Evolutionary conservation across 2,888 invertebrate genomes (phyloP), one percentile per base, ranked within the genome.

Genomic region (Drosophila subsilvestris): DNA sequence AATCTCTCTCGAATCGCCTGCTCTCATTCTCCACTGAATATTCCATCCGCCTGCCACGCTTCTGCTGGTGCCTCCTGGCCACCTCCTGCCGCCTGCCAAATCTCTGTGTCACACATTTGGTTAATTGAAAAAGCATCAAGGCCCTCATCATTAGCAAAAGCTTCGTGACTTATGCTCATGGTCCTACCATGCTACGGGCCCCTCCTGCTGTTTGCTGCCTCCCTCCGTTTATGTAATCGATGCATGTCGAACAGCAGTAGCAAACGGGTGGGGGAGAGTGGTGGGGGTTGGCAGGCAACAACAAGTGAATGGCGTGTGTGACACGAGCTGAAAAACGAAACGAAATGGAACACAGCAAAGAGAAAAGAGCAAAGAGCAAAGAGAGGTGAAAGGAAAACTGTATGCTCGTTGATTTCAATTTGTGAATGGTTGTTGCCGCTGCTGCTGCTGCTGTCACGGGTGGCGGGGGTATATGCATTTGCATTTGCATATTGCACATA

Each of bases 401-500:
- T 82, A 83, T 81, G 87, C 87, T 84, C 87, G 82, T 84, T 84
- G 87, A 85, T 84, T 84, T 87, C 82, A 87, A 84, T 84, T 84
- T 86, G 81, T 78, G 87, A 81, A 86, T 82, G 53, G 71, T 71
- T 61, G 10, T 48, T 61, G 29, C 37, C 71, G 56, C 62, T 55
- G 54, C 22, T 61, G 43, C 2, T 42, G 22, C 22, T 22, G 22
- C 22, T 22, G 22, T 22, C 4, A 4, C 2, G n/a, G 43, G 43
- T 42, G 12, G 12, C 0, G 4, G 32, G 29, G 78, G 54, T 47
- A 77, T 74, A 80, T 81, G 78, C 83, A 86, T 69, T 67, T 78
- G 49, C 75, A 85, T 84, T 84, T 86, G 75, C 80, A 86, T 86
- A 86, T 86, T 88, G 67, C 79, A 72, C 79, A 81, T 84, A 79